Evolutionary conservation across 2,113 vertebrate species (phyloP), one percentile per base, ranked within the genome.

Genomic region (Struthio camelus): DNA sequence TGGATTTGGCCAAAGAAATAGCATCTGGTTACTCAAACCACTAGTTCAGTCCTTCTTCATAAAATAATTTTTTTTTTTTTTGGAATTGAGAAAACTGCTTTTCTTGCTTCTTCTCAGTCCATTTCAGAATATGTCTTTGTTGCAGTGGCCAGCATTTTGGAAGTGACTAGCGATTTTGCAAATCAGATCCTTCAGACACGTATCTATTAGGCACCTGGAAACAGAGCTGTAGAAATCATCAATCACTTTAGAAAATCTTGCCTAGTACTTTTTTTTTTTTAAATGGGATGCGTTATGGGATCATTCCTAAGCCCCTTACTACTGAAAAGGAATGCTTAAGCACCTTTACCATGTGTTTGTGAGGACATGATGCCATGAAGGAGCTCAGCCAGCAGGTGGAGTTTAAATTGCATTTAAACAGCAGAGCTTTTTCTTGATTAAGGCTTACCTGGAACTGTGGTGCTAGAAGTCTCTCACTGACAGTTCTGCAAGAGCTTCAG

Each of bases 381-480:
- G 80, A 80, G 72, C 86, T 93, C 94, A 93, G 78, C 97, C 97
- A 96, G 96, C 89, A 97, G 97, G 90, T 96, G 97, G 96, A 96
- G 96, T 96, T 96, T 96, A 93, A 93, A 96, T 89, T 79, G 88
- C 91, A 16, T 93, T 89, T 83, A 66, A 85, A 71, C 64, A 44
- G 72, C 16, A 54, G 51, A 70, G 17, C 28, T 93, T 89, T 46
- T 30, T 75, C 54, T 13, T 13, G 44, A 36, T 80, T 66, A 54
- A 75, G 50, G 62, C 6, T 85, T 72, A 40, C 79, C 71, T 92
- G 81, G 61, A 92, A 19, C 38, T 50, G 38, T 59, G 56, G 51
- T 54, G 6, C 84, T 90, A 83, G 27, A 77, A 90, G 50, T 9
- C 14, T 87, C 59, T 48, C 66, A 16, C 14, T 28, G 88, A 34